Percentiles rank a stretch among this genome's conserved stretches.
phyloP scores from a whole-genome alignment of 2,888 invertebrate species.

The Micoletzkya japonica region DNA sequence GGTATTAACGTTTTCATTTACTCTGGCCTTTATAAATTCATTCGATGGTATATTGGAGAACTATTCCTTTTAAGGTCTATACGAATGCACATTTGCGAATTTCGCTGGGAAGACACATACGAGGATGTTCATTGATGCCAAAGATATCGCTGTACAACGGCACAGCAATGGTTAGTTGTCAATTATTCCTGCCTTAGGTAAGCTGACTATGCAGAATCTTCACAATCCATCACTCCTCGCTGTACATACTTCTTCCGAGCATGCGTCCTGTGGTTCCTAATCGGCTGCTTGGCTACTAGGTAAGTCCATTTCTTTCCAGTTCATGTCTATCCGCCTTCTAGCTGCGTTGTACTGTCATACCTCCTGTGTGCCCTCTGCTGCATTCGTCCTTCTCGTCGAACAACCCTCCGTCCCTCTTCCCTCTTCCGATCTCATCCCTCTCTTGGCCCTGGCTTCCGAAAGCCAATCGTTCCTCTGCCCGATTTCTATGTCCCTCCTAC shows the following conservation, averaged over 20 bases:
- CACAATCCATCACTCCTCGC: conserved; percentile 2
- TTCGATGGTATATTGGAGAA: not conserved
- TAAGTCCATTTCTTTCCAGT: not conserved
- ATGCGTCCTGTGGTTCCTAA: conserved; percentile 55
- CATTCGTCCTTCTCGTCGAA: conserved; percentile 30
- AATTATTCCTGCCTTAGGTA: not conserved
- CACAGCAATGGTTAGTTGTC: not conserved
- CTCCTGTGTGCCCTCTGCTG: conserved; percentile 19
- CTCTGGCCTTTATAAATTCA: no score
- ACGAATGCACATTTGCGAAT: conserved; percentile 34
- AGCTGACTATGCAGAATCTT: not conserved
- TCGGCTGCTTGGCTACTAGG: conserved; percentile 57
- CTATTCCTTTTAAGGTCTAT: conserved; percentile 33
- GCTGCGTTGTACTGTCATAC: conserved; percentile 16
- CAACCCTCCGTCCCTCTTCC: conserved; percentile 39
- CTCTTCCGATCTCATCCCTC: conserved; percentile 50
- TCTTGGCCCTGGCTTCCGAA: conserved; percentile 55
- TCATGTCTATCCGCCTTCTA: not conserved
- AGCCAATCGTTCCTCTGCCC: conserved; percentile 48
- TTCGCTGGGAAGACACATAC: conserved; percentile 1
- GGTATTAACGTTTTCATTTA: conserved; percentile 29
- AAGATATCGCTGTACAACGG: conserved; percentile 14
- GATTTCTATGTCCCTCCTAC: conserved; percentile 38
- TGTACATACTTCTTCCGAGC: conserved; percentile 40
- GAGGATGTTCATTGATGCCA: conserved; percentile 18